Percentiles rank a stretch among this genome's conserved stretches.
Evolutionary conservation across 2,113 vertebrate species (phyloP).

Genomic region (Cricetomys ansorgei): DNA sequence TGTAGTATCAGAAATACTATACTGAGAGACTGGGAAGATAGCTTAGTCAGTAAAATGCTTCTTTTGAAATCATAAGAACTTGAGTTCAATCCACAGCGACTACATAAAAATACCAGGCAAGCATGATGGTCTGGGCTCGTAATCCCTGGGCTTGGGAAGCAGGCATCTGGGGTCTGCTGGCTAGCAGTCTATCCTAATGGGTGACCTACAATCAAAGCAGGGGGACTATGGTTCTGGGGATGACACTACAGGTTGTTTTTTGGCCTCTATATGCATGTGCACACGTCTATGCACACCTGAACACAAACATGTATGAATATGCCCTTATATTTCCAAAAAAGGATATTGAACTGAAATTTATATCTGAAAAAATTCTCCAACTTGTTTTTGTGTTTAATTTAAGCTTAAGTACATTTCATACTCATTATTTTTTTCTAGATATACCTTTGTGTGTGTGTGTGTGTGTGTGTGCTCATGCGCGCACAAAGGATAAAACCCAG

Average conservation of each 20-base stretch:
- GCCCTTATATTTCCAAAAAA: background rate
- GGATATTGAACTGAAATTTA: background rate
- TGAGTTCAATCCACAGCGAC: background rate
- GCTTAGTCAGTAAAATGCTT: background rate
- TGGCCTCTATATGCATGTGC: background rate
- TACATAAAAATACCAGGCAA: background rate
- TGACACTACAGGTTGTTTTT: background rate
- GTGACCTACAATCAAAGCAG: too few species aligned
- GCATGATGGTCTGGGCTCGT: background rate
- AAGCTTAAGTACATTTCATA: constrained; percentile 19
- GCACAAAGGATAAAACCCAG: background rate
- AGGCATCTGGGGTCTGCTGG: background rate
- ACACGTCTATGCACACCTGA: too few species aligned
- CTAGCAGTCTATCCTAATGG: background rate
- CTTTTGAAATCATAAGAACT: background rate
- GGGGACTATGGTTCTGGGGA: background rate
- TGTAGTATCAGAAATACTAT: constrained; percentile 13
- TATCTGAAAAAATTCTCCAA: background rate
- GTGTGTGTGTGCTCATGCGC: background rate
- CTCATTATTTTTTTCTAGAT: background rate
- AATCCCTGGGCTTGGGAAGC: background rate
- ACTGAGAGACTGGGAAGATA: background rate
- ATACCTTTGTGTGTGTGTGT: background rate
- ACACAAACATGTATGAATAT: background rate
- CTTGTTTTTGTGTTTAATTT: constrained; percentile 16